Percentiles rank a stretch among this genome's conserved stretches.
phyloP scores from a whole-genome alignment of 2,888 invertebrate species.

The Troilus luridus region DNA sequence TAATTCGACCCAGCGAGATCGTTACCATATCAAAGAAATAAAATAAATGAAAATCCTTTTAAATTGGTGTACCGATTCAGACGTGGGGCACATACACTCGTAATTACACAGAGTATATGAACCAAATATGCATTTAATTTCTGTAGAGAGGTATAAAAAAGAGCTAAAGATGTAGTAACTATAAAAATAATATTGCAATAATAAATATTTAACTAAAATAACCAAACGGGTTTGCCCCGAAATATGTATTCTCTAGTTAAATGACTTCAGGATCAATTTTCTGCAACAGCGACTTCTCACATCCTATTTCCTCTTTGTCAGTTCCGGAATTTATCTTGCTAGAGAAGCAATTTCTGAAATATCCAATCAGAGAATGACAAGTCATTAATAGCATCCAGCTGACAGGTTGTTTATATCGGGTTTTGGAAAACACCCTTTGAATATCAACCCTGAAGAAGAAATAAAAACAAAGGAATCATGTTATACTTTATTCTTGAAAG shows the following conservation, averaged over 20 bases:
- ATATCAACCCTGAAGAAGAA: background rate
- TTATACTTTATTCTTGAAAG: background rate
- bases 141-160: too few relatives aligned
- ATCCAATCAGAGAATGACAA: slow-evolving; percentile 8
- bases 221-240: too few relatives aligned
- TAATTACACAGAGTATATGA: too few relatives aligned
- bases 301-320: background rate
- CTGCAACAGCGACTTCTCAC: background rate
- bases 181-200: too few relatives aligned
- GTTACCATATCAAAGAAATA: too few relatives aligned
- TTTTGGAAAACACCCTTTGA: background rate
- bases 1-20: too few relatives aligned
- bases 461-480: background rate
- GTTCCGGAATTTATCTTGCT: background rate
- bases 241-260: background rate
- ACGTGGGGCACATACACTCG: too few relatives aligned
- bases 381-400: background rate
- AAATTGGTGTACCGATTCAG: too few relatives aligned
- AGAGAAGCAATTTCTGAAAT: slow-evolving; percentile 18
- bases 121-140: too few relatives aligned
- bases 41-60: too few relatives aligned
- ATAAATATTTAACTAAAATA: too few relatives aligned
- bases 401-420: background rate
- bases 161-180: too few relatives aligned
- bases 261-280: background rate